Percentiles rank a stretch among this genome's conserved stretches.
Evolutionary conservation across 2,797 vertebrate species (phyloP).

Genomic region (Epinephelus awoara): DNA sequence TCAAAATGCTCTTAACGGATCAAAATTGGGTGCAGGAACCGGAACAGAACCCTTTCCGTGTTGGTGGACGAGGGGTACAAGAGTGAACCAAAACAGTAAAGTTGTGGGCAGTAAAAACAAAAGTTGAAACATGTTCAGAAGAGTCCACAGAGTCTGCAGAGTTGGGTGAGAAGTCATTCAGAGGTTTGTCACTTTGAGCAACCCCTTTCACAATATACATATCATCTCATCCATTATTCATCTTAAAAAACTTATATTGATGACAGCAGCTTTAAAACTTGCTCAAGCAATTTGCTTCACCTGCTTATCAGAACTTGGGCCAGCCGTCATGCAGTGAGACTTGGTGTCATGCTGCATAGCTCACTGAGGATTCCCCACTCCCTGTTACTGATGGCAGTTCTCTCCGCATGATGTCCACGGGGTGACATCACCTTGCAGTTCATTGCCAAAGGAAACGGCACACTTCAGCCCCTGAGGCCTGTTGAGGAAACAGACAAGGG

Average conservation of each 20-base stretch:
- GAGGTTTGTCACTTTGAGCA: too few species aligned
- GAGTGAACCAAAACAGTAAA: too few species aligned
- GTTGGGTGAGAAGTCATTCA: too few species aligned
- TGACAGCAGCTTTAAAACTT: neutral
- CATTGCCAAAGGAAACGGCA: conserved; percentile 72
- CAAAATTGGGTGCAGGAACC: too few species aligned
- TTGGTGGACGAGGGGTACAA: too few species aligned
- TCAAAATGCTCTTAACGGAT: too few species aligned
- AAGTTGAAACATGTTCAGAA: too few species aligned
- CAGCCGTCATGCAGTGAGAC: neutral
- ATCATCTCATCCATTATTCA: neutral
- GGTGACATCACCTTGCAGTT: conserved; percentile 69
- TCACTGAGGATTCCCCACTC: conserved; percentile 22
- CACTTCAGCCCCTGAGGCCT: conserved; percentile 50
- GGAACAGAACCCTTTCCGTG: too few species aligned
- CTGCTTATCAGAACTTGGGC: conserved; percentile 7
- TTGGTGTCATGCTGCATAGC: conserved; percentile 13
- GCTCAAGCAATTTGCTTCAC: neutral
- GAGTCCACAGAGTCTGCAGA: too few species aligned
- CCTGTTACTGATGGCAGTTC: conserved; percentile 8
- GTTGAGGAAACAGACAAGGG: conserved; percentile 64
- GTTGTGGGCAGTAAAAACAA: too few species aligned
- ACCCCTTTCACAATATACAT: neutral
- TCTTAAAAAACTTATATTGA: neutral
- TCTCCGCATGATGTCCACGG: conserved; percentile 23